Base-by-base conservation (phyloP, 2,888 invertebrate genomes). In the Flabesymbios commensalis region DNA sequence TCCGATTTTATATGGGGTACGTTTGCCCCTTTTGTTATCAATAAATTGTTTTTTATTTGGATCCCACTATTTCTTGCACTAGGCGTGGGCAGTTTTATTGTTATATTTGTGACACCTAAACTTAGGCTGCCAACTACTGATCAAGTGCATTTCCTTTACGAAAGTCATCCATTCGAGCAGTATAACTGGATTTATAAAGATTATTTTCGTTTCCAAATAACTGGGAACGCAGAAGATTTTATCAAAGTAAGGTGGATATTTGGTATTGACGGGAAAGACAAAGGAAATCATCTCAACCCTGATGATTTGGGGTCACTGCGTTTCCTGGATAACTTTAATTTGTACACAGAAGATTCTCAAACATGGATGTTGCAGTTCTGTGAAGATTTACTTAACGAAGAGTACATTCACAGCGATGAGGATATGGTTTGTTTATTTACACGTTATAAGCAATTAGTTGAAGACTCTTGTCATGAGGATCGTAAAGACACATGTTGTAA, bases 181-280 rank as follows among this genome's bases (percentile, higher is more conserved):
- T 96, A 97, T 83, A 87, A 89, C 69, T 96, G 94, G 84, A 93
- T 94, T 76, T 85, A 90, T 66, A 81, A 87, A 22, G 45, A 63
- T 14, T 61, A 64, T 90, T 92, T 84, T 88, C 89, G 82, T 87
- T 89, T 83, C 70, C 78, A 71, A 69, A 85, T 85, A 70, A 82
- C 77, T 60, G 73, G 71, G 62, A 66, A 72, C 24, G 72, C 70
- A 19, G 70, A 70, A 1, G 71, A 72, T 31, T 32, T 28, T 19
- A 71, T 96, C 84, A 94, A 94, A 2, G 83, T 97, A 45, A 86
- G 92, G 58, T 92, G 95, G 83, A 90, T 97, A 41, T 97, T 94
- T 94, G 96, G 96, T 1, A 86, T 95, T 3, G 83, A 89, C 73
- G 89, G 93, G 78, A 91, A 90, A 82, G 95, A 94, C 2, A 88